These are phyloP conservation scores for Agrilus biguttatus DNA, from an alignment of 2,888 invertebrate genomes.

Conservation along the genomic window DNA sequence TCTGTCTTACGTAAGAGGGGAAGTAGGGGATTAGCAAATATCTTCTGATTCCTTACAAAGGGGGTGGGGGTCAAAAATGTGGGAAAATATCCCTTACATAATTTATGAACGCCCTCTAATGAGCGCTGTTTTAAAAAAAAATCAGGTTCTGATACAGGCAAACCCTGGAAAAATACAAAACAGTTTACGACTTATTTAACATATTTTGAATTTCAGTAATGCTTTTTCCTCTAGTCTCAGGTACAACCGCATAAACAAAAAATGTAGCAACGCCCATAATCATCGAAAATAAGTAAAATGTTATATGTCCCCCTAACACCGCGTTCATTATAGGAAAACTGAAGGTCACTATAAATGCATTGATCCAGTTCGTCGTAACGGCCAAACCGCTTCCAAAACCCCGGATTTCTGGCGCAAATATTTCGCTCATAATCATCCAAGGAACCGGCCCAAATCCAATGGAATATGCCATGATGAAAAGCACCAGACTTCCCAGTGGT, in stretches of 20 bases:
- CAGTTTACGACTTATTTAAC: too few species aligned
- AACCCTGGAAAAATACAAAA: too few species aligned
- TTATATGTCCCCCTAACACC: slow-evolving; percentile 21
- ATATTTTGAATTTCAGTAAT: too few species aligned
- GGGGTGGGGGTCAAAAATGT: too few species aligned
- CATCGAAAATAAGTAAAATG: slow-evolving; percentile 24
- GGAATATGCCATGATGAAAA: slow-evolving; percentile 23
- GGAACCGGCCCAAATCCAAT: slow-evolving; percentile 27
- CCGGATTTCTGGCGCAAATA: slow-evolving; percentile 25
- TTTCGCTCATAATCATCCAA: slow-evolving; percentile 26
- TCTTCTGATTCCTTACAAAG: too few species aligned
- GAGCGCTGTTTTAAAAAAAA: too few species aligned
- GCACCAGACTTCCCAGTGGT: slow-evolving; percentile 21
- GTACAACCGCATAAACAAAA: slow-evolving; percentile 15
- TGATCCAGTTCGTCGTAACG: slow-evolving; percentile 24
- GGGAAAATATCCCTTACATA: too few species aligned
- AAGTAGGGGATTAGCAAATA: too few species aligned
- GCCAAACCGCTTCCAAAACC: slow-evolving; percentile 25
- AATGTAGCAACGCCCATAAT: slow-evolving; percentile 21
- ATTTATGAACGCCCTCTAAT: too few species aligned
- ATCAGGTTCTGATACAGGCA: too few species aligned
- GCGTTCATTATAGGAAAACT: slow-evolving; percentile 23
- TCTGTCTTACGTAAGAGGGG: too few species aligned
- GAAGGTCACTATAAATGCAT: slow-evolving; percentile 26
- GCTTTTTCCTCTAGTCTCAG: too few species aligned